Percentiles rank a stretch among this genome's conserved stretches.
phyloP scores from a whole-genome alignment of 2,888 invertebrate genomes.

The Hirtodrosophila confusa region DNA sequence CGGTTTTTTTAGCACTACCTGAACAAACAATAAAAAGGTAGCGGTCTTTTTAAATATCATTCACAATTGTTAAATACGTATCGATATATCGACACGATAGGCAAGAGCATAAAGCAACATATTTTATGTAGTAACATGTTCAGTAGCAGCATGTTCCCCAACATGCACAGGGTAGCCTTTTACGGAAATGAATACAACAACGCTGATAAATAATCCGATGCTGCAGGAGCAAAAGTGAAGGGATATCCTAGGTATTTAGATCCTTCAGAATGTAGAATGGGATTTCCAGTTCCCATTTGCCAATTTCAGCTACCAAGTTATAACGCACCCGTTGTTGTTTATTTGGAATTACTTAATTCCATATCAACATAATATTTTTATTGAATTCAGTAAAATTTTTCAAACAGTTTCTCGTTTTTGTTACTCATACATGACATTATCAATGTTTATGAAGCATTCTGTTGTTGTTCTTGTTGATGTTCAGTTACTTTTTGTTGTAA shows the following conservation, averaged over 20 bases:
- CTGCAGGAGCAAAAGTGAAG: too few species aligned
- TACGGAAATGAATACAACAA: too few species aligned
- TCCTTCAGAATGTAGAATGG: too few species aligned
- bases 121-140: background rate
- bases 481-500: conserved; percentile 55
- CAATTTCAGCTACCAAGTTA: background rate
- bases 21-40: too few species aligned
- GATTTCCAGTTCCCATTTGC: too few species aligned
- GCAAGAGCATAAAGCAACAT: background rate
- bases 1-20: too few species aligned
- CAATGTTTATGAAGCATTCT: conserved; percentile 61
- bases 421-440: conserved; percentile 69
- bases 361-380: conserved; percentile 83
- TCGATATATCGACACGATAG: conserved; percentile 2
- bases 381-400: conserved; percentile 83
- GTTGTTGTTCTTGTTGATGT: conserved; percentile 62
- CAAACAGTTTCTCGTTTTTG: conserved; percentile 77
- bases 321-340: conserved; percentile 61
- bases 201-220: too few species aligned
- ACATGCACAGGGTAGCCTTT: too few species aligned
- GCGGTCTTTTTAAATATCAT: too few species aligned
- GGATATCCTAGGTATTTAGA: too few species aligned
- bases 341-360: conserved; percentile 83
- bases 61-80: background rate
- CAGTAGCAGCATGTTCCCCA: too few species aligned